Evolutionary conservation across 2,113 vertebrate genomes (phyloP).

Genomic region (Clarias batrachus): DNA sequence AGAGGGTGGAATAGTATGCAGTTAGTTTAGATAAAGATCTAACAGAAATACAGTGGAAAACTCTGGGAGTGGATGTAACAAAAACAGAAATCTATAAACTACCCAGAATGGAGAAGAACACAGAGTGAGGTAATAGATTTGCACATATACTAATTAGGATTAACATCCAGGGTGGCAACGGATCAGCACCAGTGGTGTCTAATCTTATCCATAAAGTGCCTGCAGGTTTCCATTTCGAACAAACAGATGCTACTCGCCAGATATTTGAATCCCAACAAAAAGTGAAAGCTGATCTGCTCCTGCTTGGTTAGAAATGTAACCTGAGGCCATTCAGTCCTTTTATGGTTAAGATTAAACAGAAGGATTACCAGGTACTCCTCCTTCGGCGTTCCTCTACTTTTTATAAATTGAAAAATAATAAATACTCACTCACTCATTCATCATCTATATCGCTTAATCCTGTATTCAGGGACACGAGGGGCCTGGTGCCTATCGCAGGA

Average conservation of each 20-base stretch:
- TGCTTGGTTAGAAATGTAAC: not conserved
- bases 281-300: not conserved
- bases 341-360: not conserved
- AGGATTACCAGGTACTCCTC: not conserved
- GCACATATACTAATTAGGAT: constrained; percentile 7
- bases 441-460: no score
- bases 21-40: not conserved
- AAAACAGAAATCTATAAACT: not conserved
- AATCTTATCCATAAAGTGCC: not conserved
- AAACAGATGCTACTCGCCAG: not conserved
- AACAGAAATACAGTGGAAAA: not conserved
- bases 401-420: not conserved
- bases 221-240: not conserved
- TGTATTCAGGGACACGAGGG: no score
- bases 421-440: no score
- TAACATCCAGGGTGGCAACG: not conserved
- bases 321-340: not conserved
- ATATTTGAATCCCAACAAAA: not conserved
- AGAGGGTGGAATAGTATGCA: not conserved
- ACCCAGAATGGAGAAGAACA: not conserved
- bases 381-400: no score
- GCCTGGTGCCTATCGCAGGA: no score
- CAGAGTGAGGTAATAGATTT: not conserved
- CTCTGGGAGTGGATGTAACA: not conserved
- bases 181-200: not conserved